phyloP scores from a whole-genome alignment of 2,888 invertebrate species.

The Erebia epiphron region DNA sequence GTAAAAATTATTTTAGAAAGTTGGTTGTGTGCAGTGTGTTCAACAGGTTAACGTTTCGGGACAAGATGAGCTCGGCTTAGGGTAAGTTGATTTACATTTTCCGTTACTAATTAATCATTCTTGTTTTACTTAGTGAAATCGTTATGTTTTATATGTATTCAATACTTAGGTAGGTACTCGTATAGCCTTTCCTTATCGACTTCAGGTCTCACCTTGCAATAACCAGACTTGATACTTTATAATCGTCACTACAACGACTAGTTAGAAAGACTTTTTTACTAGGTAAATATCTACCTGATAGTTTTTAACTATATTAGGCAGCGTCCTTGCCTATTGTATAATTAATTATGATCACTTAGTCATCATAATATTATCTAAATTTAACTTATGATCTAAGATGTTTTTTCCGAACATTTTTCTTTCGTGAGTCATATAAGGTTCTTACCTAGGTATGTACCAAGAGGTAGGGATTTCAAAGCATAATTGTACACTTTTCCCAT shows the following conservation, averaged over 20 bases:
- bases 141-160: background rate
- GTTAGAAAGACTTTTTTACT: background rate
- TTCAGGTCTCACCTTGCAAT: constrained; percentile 24
- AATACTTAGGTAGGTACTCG: background rate
- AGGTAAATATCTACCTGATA: background rate
- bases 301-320: background rate
- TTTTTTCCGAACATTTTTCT: constrained; percentile 29
- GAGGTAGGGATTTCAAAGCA: too few species aligned
- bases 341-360: constrained; percentile 1
- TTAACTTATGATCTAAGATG: constrained; percentile 28
- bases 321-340: background rate
- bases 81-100: constrained; percentile 41
- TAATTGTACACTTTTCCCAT: too few species aligned
- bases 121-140: constrained; percentile 7
- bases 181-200: constrained; percentile 29
- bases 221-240: background rate
- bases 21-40: constrained; percentile 51
- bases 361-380: constrained; percentile 16
- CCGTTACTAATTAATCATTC: background rate
- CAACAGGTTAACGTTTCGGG: constrained; percentile 9
- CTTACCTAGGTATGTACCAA: too few species aligned
- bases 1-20: constrained; percentile 67
- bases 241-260: background rate
- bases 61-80: constrained; percentile 44
- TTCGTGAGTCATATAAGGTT: constrained; percentile 26